These are phyloP conservation scores for Sebastes trivittatus DNA, from an alignment of 2,797 vertebrate species.

Conservation along the genomic window DNA sequence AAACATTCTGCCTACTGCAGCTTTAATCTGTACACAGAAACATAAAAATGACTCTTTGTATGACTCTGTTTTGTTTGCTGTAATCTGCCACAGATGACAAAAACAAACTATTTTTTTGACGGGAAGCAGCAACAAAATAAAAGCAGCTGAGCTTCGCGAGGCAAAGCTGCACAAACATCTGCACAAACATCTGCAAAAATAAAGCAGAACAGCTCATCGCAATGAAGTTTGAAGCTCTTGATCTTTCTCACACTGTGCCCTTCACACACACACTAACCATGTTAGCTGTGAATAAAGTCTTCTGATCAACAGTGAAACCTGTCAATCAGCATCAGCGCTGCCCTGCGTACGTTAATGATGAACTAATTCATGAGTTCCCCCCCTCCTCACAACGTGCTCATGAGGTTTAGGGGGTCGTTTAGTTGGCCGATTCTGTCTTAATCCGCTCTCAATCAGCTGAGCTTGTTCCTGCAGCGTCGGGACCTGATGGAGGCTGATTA, in stretches of 20 bases:
- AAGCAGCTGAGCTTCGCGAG: neutral
- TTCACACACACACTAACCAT: neutral
- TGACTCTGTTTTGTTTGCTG: too few relatives aligned
- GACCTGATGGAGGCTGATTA: slow-evolving; percentile 38
- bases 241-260: neutral
- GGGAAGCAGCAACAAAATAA: neutral
- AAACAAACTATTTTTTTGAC: neutral
- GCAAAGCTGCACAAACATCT: neutral
- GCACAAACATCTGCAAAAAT: neutral
- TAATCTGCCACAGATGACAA: too few relatives aligned
- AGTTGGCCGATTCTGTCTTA: slow-evolving; percentile 17
- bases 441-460: slow-evolving; percentile 42
- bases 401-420: slow-evolving; percentile 28
- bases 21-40: too few relatives aligned
- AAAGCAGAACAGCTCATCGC: neutral
- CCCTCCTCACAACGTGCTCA: neutral
- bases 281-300: neutral
- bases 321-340: slow-evolving; percentile 9
- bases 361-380: neutral
- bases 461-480: slow-evolving; percentile 26
- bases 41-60: too few relatives aligned
- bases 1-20: too few relatives aligned
- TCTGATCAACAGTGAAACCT: neutral
- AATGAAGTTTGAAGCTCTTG: neutral
- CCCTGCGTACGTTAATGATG: neutral